Base-by-base conservation (phyloP, 1,140 invertebrate species). In the Ostrea denselamellosa region DNA sequence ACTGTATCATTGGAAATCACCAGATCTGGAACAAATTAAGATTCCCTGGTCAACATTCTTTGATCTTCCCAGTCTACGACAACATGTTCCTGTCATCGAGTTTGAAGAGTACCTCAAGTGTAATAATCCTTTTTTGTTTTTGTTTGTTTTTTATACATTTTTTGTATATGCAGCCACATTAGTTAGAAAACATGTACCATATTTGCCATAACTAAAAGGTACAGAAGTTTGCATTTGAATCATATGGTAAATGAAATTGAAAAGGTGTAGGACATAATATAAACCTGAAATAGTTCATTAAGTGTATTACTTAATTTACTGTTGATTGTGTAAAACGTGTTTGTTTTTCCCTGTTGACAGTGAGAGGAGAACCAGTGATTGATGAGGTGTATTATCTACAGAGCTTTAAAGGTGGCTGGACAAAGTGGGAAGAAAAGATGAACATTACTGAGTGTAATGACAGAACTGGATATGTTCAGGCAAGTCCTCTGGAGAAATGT, bases 1-100 rank as follows among this genome's bases (percentile, higher is more conserved):
- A 81, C 93, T 99, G 0, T 98, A 97, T 91, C 99, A 99, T 94
- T 99, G 98, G 99, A 96, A 96, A 93, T 96, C 96, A 53, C 94
- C 93, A 44, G 94, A 96, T 34, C 87, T 96, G 51, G 93, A 94
- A 84, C 96, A 96, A 90, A 94, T 94, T 8, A 95, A 96, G 86
- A 92, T 96, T 7, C 96, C 96, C 2, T 99, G 99, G 99, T 94
- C 95, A 12, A 92, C 94, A 28, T 99, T 99, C 94, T 99, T 99
- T 95, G 97, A 99, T 94, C 86, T 99, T 14, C 89, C 95, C 12
- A 97, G 97, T 93, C 94, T 99, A 19, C 95, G 96, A 93, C 95
- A 95, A 86, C 99, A 97, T 95, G 96, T 97, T 25, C 97, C 98
- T 82, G 97, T 99, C 0, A 96, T 98, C 17, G 98, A 99, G 95